These are phyloP conservation scores for Odontamblyopus rebecca DNA, from an alignment of 2,797 vertebrate genomes.

Conservation along the genomic window DNA sequence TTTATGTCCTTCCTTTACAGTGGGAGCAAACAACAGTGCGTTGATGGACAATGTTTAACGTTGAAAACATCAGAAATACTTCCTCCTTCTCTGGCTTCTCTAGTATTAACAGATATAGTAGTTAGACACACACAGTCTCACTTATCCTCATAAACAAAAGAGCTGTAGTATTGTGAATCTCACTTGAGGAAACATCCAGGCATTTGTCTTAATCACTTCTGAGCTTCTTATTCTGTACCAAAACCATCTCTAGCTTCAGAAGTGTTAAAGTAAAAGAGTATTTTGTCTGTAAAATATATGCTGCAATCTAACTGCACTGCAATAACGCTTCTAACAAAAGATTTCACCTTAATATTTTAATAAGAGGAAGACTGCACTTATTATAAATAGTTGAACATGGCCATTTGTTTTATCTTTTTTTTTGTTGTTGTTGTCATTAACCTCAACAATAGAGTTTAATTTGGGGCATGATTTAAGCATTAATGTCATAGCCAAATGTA, in stretches of 20 bases:
- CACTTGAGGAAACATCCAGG: conserved; percentile 24
- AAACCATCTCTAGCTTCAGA: conserved; percentile 24
- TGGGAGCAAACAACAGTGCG: conserved; percentile 67
- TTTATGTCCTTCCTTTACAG: conserved; percentile 54
- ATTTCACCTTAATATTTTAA: conserved; percentile 31
- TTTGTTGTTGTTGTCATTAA: conserved; percentile 30
- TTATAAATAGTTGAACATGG: conserved; percentile 15
- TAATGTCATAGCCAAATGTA: conserved; percentile 21
- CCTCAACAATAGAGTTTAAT: conserved; percentile 20
- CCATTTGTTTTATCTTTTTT: conserved; percentile 21
- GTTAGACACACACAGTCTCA: conserved; percentile 31
- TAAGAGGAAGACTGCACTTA: conserved; percentile 22
- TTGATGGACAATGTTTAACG: conserved; percentile 36
- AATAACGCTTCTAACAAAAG: conserved; percentile 44
- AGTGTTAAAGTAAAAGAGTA: conserved; percentile 27
- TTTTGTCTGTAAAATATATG: conserved; percentile 22
- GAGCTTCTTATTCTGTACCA: conserved; percentile 33
- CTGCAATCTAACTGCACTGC: conserved; percentile 49
- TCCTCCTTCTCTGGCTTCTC: conserved; percentile 28
- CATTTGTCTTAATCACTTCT: conserved; percentile 31
- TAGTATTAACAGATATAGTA: conserved; percentile 23
- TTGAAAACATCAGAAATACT: conserved; percentile 33
- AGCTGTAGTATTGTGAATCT: conserved; percentile 49
- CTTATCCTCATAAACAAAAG: conserved; percentile 30
- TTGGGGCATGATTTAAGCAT: conserved; percentile 37